Evolutionary conservation across 2,797 vertebrate species (phyloP), one percentile per base, ranked within the genome.

Genomic region (Lycodopsis pacificus): DNA sequence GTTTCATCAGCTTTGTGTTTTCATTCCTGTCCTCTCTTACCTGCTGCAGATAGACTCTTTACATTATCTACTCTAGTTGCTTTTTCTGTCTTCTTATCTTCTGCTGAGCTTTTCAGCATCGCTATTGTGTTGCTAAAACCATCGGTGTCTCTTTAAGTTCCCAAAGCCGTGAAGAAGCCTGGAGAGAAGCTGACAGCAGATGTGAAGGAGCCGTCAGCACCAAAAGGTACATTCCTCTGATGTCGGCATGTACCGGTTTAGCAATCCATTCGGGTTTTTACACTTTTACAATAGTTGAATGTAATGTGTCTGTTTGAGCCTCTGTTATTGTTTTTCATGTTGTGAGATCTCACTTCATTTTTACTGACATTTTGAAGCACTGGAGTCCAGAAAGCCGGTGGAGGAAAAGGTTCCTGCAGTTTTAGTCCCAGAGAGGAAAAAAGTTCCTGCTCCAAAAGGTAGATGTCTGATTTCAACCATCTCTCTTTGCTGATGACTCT

Each of bases 161-260:
- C 89, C 57, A 82, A 94, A 91, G 90, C 65, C 80, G 76, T 79
- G 76, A 65, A 82, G 76, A 81, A 84, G 83, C 69, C 86, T 1
- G 86, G 92, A 61, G 89, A 90, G 81, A 89, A 89, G 82, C 77
- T 59, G 11, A 38, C 32, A 64, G 30, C 90, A 71, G 76, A 82
- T 46, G 71, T 82, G 19, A 86, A 90, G 76, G 89, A 92, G 75
- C 80, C 89, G 1, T 58, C 83, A 20, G 81, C 84, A 49, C 53
- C 84, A 2, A 90, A 85, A 96, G 94, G 95, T 96, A 96, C 79
- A 79, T 27, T 15, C 76, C 34, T 83, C 4, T 32, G 51, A 84
- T 66, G 69, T 66, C 86, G 42, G 20, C 7, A 25, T 42, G 15
- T 12, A 56, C 57, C 58, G 71, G 58, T 51, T 22, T 38, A 9